A percentile compares a stretch with the other conserved stretches of the same genome.
Evolutionary conservation across 2,113 vertebrate genomes (phyloP).

Genomic region (Cariama cristata): DNA sequence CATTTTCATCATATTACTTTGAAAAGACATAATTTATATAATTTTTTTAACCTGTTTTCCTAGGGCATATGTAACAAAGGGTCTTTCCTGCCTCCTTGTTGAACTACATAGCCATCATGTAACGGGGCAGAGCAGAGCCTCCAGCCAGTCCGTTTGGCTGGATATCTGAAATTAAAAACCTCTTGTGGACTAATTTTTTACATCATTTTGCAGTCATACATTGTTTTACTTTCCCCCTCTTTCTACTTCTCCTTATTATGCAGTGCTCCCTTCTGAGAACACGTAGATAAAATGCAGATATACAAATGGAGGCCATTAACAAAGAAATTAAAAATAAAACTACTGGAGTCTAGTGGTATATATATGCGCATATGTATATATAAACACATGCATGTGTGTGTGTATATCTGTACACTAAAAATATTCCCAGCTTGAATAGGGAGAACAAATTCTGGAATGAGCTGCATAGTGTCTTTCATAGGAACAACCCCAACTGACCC

Average conservation of each 20-base stretch:
- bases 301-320: not conserved
- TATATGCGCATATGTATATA: too few species aligned
- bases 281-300: not conserved
- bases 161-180: conserved; percentile 1
- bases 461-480: not conserved
- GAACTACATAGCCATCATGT: not conserved
- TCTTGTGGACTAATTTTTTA: not conserved
- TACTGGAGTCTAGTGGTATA: not conserved
- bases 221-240: not conserved
- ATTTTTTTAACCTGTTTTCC: not conserved
- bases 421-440: not conserved
- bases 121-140: not conserved
- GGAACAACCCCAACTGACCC: not conserved
- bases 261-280: not conserved
- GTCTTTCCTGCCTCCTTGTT: not conserved
- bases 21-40: not conserved
- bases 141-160: not conserved
- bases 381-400: not conserved
- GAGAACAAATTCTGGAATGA: not conserved
- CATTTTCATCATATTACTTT: not conserved
- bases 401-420: not conserved
- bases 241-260: not conserved
- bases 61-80: not conserved
- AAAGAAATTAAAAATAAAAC: not conserved
- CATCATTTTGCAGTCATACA: not conserved